Evolutionary conservation across 2,888 invertebrate genomes (phyloP), one percentile per base, ranked within the genome.

Genomic region (Melitaea athalia): DNA sequence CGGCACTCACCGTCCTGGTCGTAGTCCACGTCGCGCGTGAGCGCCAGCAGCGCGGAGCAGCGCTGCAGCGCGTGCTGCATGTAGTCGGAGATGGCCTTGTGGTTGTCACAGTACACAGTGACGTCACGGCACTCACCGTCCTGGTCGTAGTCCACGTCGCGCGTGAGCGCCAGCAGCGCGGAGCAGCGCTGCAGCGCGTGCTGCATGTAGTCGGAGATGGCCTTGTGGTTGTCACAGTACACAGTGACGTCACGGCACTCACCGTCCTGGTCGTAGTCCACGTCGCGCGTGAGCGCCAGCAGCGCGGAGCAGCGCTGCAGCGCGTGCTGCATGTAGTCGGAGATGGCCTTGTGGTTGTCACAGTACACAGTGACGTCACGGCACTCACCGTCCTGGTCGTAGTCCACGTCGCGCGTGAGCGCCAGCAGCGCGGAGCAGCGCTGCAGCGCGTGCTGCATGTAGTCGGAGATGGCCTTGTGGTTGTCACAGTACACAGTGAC

Each of bases 221-320:
- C 43, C 43, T 11, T 7, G 8, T 43, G 11, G 43, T 43, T 1
- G 43, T 43, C 43, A 7, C 43, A 43, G 8, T 43, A 8, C 45
- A n/a, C 24, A 24, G 24, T 24, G 24, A 24, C 24, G 24, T 24
- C 24, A 24, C 24, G 24, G 24, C 53, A 73, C 93, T 93, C 91
- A 98, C 98, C 97, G 94, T 99, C 99, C 93, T 98, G 98, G 92
- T 99, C 99, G 90, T 98, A 99, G 88, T 98, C 98, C 50, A 98
- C 98, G 88, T 97, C 97, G 78, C 98, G 95, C 33, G 98, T 97
- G 91, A 96, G 95, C 79, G 95, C 94, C 76, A 98, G 94, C 69
- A 98, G 93, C 74, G 94, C 95, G 83, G 91, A 24, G 24, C 24
- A 24, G 24, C 24, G 24, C 24, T 24, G 24, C 24, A 24, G 24